Conservation (phyloP, 2,113 vertebrate genomes). For the Seriola aureovittata region DNA sequence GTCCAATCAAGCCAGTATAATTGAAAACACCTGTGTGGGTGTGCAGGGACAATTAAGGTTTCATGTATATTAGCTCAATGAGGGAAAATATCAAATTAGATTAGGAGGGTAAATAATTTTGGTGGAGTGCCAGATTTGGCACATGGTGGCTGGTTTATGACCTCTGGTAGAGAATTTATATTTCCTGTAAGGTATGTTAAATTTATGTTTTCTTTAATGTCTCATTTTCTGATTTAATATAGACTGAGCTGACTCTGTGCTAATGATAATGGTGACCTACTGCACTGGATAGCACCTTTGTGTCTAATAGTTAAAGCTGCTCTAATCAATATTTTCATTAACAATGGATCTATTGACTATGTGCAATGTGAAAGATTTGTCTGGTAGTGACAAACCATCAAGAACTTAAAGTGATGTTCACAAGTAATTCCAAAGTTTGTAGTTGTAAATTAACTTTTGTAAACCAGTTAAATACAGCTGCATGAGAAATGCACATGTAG, state of each 20-base stretch:
- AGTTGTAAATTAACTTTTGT: no score
- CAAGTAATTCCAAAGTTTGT: no score
- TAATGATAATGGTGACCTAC: background rate
- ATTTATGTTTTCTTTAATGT: background rate
- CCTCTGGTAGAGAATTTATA: background rate
- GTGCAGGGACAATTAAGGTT: background rate
- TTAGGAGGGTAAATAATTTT: background rate
- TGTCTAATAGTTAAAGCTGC: background rate
- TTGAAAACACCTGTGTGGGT: slow-evolving; percentile 24
- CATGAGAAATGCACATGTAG: no score
- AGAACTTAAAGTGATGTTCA: background rate
- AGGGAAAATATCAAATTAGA: slow-evolving; percentile 10
- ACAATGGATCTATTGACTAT: background rate
- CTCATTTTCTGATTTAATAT: background rate
- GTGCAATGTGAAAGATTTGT: no score
- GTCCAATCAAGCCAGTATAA: slow-evolving; percentile 9
- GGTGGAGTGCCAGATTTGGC: background rate
- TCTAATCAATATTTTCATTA: background rate
- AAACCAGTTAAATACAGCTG: no score
- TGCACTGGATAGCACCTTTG: background rate
- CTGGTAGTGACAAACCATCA: background rate
- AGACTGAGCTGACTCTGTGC: background rate
- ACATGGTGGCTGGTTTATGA: background rate
- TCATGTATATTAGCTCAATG: background rate
- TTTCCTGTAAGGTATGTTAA: background rate